Percentiles rank a stretch among this genome's conserved stretches.
Conservation (phyloP, 2,888 invertebrate genomes). For the Linnaemya vulpina region DNA sequence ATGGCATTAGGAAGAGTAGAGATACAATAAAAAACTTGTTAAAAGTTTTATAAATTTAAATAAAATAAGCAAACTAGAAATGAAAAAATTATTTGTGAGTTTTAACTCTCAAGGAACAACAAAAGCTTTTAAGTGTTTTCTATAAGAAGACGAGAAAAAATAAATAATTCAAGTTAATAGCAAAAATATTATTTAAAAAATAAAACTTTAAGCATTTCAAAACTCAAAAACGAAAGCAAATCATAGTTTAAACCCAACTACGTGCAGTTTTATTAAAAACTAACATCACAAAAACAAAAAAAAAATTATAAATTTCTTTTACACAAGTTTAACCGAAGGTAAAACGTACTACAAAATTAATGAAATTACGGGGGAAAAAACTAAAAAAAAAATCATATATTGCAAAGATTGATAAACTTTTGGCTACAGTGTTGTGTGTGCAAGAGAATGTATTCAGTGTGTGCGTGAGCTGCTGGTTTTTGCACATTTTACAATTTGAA, state of each 20-base stretch:
- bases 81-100: not conserved
- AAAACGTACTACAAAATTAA: slow-evolving; percentile 49
- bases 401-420: slow-evolving; percentile 46
- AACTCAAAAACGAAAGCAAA: slow-evolving; percentile 23
- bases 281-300: not conserved
- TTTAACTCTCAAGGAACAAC: slow-evolving; percentile 5
- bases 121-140: slow-evolving; percentile 11
- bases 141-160: not conserved
- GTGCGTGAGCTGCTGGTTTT: slow-evolving; percentile 20
- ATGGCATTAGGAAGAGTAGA: slow-evolving; percentile 10
- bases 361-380: slow-evolving; percentile 30
- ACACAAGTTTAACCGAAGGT: slow-evolving; percentile 42
- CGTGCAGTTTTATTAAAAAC: slow-evolving; percentile 53
- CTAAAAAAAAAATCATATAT: slow-evolving; percentile 10
- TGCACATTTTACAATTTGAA: slow-evolving; percentile 40
- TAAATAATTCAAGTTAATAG: not conserved
- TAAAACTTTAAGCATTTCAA: slow-evolving; percentile 26
- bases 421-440: slow-evolving; percentile 37
- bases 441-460: slow-evolving; percentile 4
- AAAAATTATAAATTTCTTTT: slow-evolving; percentile 48
- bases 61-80: not conserved
- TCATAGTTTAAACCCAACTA: slow-evolving; percentile 37
- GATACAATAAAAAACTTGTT: slow-evolving; percentile 8
- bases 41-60: not conserved
- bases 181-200: slow-evolving; percentile 1